Base-by-base conservation (phyloP, 2,113 vertebrate genomes). In the Chlorodrepanis virens region DNA sequence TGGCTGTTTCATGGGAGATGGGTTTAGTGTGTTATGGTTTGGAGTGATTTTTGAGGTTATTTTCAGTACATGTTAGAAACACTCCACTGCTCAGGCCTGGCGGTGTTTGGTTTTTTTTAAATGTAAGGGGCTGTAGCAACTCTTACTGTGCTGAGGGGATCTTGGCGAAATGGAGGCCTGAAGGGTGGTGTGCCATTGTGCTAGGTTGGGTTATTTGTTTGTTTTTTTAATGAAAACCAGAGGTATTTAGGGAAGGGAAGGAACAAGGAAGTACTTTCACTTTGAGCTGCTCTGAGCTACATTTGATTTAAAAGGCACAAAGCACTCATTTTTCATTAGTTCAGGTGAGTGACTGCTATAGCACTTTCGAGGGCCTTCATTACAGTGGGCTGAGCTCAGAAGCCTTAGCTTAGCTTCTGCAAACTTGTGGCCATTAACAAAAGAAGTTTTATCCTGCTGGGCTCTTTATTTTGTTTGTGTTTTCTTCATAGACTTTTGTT, bases 241-340 rank as follows among this genome's bases (percentile, higher is more conserved):
- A 72, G 16, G 7, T 82, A 56, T 57, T 63, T 89, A 75, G 52
- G 52, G 31, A 79, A 49, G 47, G 28, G 47, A 68, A 72, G 37
- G 67, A 87, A 69, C 39, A 89, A 76, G 61, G 67, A 95, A 91
- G n/a, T 76, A 19, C 69, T 91, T 82, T 79, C 4, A 16, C 23
- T 82, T 89, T 35, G 11, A 52, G 11, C 50, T 76, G 27, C 63
- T 83, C 49, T 71, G 25, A 89, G 49, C 57, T 79, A 27, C 12
- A 0, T 45, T 65, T 83, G 37, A 61, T 57, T 79, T 89, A 82
- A 79, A 52, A 68, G 53, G 61, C 67, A 71, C 67, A 68, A 82
- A 78, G 19, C 44, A 40, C 5, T 44, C 40, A 7, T 13, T 56
- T 67, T 49, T 69, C 14, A 11, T 80, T 60, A 56, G 11, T 63